Conservation (phyloP, 2,113 vertebrate genomes). For the Cheirogaleus medius region DNA sequence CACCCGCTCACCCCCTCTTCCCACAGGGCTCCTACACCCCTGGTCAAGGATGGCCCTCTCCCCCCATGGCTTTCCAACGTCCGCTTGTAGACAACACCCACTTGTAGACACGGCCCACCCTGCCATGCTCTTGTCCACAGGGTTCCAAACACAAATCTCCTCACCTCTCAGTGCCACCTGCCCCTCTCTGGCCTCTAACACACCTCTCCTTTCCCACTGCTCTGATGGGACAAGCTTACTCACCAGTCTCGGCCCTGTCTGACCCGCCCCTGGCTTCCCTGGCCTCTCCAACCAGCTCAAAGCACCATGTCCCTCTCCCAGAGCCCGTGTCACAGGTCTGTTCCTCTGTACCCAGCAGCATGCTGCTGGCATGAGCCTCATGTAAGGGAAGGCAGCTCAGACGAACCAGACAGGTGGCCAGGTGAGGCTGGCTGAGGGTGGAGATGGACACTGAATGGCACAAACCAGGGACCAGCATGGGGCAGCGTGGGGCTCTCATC, state of each 20-base stretch:
- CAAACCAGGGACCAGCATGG: background rate
- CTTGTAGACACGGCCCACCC: background rate
- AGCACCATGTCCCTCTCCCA: background rate
- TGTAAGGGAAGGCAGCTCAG: background rate
- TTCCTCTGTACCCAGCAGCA: background rate
- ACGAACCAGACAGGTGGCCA: background rate
- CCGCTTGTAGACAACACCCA: background rate
- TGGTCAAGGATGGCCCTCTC: background rate
- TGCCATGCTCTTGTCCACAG: background rate
- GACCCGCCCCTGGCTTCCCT: background rate
- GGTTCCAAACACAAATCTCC: background rate
- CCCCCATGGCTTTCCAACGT: rapidly evolving
- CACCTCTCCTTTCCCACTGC: background rate
- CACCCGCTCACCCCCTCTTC: background rate
- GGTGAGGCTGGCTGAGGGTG: background rate
- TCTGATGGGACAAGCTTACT: background rate
- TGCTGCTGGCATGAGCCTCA: background rate
- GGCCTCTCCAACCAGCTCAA: background rate
- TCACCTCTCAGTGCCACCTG: background rate
- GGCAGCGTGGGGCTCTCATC: background rate
- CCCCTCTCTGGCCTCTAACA: background rate
- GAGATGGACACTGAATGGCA: background rate
- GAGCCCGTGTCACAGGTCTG: background rate
- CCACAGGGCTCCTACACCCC: background rate
- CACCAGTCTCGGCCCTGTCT: background rate